phyloP scores from a whole-genome alignment of 2,113 vertebrate genomes.

The Paratilapia polleni region DNA sequence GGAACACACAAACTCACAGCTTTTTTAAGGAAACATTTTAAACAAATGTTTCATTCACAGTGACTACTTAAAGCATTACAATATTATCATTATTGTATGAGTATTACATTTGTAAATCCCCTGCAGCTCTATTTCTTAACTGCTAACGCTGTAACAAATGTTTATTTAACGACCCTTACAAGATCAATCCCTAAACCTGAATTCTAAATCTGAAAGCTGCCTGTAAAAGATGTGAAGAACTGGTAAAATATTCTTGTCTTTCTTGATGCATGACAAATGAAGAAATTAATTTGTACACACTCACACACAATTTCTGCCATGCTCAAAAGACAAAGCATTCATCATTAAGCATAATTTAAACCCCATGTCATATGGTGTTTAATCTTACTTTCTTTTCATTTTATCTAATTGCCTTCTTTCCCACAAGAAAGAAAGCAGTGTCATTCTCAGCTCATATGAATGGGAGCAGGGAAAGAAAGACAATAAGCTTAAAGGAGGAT shows the following conservation, averaged over 20 bases:
- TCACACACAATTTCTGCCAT: conserved; percentile 7
- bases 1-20: background rate
- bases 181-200: background rate
- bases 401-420: conserved; percentile 24
- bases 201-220: background rate
- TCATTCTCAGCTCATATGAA: conserved; percentile 7
- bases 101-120: background rate
- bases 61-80: conserved; percentile 4
- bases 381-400: conserved; percentile 38
- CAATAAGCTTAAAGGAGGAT: conserved; percentile 5
- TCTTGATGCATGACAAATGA: conserved; percentile 24
- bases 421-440: conserved; percentile 18
- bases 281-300: conserved; percentile 47
- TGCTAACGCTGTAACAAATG: background rate
- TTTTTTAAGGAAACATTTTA: background rate
- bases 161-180: background rate
- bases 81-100: background rate
- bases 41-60: background rate
- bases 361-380: conserved; percentile 42
- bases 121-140: conserved; percentile 4
- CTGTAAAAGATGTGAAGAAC: background rate
- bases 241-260: background rate
- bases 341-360: conserved; percentile 56
- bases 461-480: conserved; percentile 4
- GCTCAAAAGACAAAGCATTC: conserved; percentile 37